phyloP scores from a whole-genome alignment of 2,113 vertebrate genomes.

The Nanorana parkeri region DNA sequence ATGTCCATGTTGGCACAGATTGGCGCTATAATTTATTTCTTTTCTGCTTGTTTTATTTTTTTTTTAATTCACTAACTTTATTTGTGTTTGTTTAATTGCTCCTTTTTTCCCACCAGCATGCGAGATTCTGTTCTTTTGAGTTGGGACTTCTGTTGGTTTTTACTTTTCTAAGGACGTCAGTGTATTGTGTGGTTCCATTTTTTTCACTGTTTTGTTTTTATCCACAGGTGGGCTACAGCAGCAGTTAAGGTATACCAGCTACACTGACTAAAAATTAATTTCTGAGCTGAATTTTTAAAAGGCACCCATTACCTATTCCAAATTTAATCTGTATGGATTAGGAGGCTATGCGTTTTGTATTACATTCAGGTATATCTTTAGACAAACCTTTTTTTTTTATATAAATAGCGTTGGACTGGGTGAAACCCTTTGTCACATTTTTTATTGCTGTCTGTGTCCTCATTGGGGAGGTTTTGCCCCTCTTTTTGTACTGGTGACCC shows the following conservation, averaged over 20 bases:
- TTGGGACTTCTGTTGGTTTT: conserved; percentile 82
- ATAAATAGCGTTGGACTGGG: too few species aligned
- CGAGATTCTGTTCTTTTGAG: conserved; percentile 80
- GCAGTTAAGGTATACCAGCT: conserved; percentile 81
- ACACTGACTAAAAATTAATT: conserved; percentile 49
- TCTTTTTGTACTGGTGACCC: too few species aligned
- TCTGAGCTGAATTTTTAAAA: too few species aligned
- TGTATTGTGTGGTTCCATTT: conserved; percentile 65
- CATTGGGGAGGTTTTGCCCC: too few species aligned
- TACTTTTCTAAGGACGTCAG: conserved; percentile 72
- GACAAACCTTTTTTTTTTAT: too few species aligned
- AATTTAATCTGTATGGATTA: too few species aligned
- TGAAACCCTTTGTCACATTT: too few species aligned
- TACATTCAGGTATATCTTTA: too few species aligned
- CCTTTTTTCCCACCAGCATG: conserved; percentile 85
- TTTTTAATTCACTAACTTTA: conserved; percentile 86
- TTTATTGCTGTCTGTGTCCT: too few species aligned
- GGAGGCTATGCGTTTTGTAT: too few species aligned
- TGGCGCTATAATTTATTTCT: conserved; percentile 83
- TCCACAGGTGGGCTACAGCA: conserved; percentile 79
- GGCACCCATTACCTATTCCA: too few species aligned
- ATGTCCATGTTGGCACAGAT: conserved; percentile 98
- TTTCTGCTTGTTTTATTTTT: conserved; percentile 72
- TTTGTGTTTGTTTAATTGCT: conserved; percentile 75
- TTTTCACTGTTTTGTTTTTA: conserved; percentile 75